These are phyloP conservation scores for Brachyptera risi DNA, from an alignment of 2,888 invertebrate genomes.

Conservation along the genomic window DNA sequence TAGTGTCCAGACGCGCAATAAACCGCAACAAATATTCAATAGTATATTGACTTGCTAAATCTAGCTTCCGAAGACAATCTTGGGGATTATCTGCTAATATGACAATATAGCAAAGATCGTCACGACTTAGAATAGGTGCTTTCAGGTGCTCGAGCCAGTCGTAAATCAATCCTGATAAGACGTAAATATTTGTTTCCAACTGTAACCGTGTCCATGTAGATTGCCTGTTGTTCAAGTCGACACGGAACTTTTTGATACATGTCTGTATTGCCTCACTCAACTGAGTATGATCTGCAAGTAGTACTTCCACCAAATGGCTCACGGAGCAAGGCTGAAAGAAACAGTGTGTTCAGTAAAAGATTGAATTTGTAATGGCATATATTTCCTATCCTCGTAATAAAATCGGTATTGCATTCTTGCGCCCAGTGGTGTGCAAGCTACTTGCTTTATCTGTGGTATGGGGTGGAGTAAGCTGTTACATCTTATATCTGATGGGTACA, in stretches of 20 bases:
- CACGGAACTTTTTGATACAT: constrained; percentile 45
- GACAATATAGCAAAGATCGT: constrained; percentile 64
- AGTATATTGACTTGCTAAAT: constrained; percentile 55
- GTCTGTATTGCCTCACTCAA: constrained; percentile 52
- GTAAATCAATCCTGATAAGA: constrained; percentile 62
- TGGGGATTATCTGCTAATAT: constrained; percentile 57
- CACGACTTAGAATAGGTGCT: constrained; percentile 60
- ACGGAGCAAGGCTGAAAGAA: constrained; percentile 32
- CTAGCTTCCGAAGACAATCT: constrained; percentile 56
- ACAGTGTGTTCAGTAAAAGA: background rate
- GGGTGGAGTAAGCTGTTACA: too few species aligned
- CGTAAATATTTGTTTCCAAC: constrained; percentile 58
- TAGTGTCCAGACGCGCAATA: constrained; percentile 60
- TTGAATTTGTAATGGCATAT: too few species aligned
- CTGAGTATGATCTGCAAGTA: constrained; percentile 55
- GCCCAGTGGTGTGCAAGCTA: too few species aligned
- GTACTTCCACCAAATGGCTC: constrained; percentile 49
- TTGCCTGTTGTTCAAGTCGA: constrained; percentile 62
- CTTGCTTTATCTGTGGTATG: too few species aligned
- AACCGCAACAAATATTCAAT: constrained; percentile 70
- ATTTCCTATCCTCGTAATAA: too few species aligned
- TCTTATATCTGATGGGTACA: too few species aligned
- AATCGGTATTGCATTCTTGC: too few species aligned
- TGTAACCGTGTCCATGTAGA: constrained; percentile 62
- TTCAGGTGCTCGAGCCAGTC: constrained; percentile 75